A percentile compares a stretch with the other conserved stretches of the same genome.
Conservation (phyloP, 2,113 vertebrate species). For the Gallinago jamesoni region DNA sequence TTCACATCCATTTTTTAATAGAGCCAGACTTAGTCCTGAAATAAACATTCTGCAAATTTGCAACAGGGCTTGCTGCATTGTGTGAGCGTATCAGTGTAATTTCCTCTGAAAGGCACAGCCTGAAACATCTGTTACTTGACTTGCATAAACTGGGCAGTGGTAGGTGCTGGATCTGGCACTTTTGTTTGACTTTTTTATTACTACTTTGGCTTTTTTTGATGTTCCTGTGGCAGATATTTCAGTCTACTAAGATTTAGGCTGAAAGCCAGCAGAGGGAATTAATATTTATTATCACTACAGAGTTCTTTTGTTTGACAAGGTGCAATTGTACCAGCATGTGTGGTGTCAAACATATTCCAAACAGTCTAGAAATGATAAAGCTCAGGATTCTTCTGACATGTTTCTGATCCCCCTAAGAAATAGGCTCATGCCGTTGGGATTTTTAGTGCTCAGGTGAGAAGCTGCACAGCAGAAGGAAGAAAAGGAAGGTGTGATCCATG, state of each 20-base stretch:
- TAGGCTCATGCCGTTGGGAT: neutral
- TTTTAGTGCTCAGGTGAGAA: neutral
- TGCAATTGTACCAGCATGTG: neutral
- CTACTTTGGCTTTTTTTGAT: neutral
- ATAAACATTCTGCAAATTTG: neutral
- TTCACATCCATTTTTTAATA: neutral
- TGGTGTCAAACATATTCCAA: neutral
- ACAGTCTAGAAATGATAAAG: neutral
- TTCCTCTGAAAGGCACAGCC: neutral
- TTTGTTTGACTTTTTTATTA: constrained; percentile 7
- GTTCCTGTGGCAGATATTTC: neutral
- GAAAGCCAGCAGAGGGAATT: constrained; percentile 9
- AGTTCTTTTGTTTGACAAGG: neutral
- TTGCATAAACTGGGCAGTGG: neutral
- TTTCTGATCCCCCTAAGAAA: neutral
- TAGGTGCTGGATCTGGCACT: neutral
- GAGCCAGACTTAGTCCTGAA: neutral
- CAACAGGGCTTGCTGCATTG: neutral
- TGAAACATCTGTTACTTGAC: neutral
- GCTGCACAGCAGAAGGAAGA: neutral
- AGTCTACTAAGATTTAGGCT: neutral
- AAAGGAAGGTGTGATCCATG: neutral
- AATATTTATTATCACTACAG: neutral
- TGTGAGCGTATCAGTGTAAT: neutral
- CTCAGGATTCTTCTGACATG: neutral